Percentiles rank a stretch among this genome's conserved stretches.
These are phyloP conservation scores for Macroglossus sobrinus DNA, from an alignment of 2,113 vertebrate species.

Conservation along the genomic window DNA sequence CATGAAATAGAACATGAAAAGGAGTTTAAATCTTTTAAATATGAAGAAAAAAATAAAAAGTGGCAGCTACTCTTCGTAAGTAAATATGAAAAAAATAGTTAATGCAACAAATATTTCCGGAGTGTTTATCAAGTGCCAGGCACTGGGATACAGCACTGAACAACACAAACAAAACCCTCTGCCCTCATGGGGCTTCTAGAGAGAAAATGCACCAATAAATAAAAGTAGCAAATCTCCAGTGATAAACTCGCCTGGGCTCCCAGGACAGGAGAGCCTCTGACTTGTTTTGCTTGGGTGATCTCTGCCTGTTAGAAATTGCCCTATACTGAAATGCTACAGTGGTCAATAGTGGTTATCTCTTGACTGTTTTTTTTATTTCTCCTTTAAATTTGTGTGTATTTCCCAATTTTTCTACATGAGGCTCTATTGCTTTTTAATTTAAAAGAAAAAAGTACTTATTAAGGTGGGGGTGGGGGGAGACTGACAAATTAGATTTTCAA, in stretches of 20 bases:
- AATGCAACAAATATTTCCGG: not conserved
- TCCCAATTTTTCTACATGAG: not conserved
- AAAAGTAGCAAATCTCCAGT: not conserved
- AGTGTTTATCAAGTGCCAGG: not conserved
- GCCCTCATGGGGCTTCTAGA: not conserved
- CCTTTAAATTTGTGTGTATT: not conserved
- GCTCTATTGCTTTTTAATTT: not conserved
- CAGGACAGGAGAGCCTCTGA: not conserved
- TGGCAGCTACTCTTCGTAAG: not conserved
- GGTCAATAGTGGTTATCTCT: not conserved
- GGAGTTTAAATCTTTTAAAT: constrained; percentile 22
- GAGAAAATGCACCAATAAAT: not conserved
- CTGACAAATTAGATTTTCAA: not conserved
- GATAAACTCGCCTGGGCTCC: not conserved
- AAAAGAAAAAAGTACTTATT: not conserved
- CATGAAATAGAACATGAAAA: not conserved
- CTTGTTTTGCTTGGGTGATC: not conserved
- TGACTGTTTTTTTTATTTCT: not conserved
- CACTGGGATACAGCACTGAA: not conserved
- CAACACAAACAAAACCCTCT: not conserved
- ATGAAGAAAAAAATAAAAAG: not conserved
- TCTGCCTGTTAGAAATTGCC: not conserved
- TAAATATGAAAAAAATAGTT: not conserved
- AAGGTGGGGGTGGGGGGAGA: not conserved
- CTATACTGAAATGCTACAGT: not conserved